Base-by-base conservation (phyloP, 2,888 invertebrate species). In the Ornithoptera alexandrae region DNA sequence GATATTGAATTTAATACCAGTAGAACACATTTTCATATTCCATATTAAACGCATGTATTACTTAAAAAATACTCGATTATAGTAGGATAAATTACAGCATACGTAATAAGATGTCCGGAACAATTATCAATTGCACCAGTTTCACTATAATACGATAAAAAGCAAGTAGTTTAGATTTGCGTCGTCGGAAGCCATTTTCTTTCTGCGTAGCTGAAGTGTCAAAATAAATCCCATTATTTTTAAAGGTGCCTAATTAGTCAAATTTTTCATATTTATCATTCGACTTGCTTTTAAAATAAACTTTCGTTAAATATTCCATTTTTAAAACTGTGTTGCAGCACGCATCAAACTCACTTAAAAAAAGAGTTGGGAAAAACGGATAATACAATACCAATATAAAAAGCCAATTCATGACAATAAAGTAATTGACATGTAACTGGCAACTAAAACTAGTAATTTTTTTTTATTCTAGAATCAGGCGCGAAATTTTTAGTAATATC, bases 1-100 rank as follows among this genome's bases (percentile, higher is more conserved):
- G 79, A 78, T 85, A 87, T 81, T 84, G 81, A 86, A 84, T 87
- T 85, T 82, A 79, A 73, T 75, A 70, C 72, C 72, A 73, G 73
- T 74, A 68, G 66, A 71, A 72, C 58, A 22, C 46, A 58, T 60
- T 57, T 15, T 53, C 4, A 22, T 50, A 61, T 39, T 36, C 17
- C 24, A 60, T 64, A 42, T 53, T 60, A 24, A 61, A 24, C 56
- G 64, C 64, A 42, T 56, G 56, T 60, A 64, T 60, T 39, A 6
- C 57, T 57, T 22, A 22, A 39, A 57, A 60, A 17, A 57, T 17
- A 42, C 53, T 56, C 22, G n/a, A 70, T 65, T 61, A 65, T 58
- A 46, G 64, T 6, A 65, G 61, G 50, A 67, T 20, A 59, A 70
- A 67, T 60, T 60, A 24, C 66, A 71, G 67, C 70, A 71, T 71